A percentile compares a stretch with the other conserved stretches of the same genome.
Conservation (phyloP, 1,140 invertebrate species). For the Spodoptera frugiperda region DNA sequence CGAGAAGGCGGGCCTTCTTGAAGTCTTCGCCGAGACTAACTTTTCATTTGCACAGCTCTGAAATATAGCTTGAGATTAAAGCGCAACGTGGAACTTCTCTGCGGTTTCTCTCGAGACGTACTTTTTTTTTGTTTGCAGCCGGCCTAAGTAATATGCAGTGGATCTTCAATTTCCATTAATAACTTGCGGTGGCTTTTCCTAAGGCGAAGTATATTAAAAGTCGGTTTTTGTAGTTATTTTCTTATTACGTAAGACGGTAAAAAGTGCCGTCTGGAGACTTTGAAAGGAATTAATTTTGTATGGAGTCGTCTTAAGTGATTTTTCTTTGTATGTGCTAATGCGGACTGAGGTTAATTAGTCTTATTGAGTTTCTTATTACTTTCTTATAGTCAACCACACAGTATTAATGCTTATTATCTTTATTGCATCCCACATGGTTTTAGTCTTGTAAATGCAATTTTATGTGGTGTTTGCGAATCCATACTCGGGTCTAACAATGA, state of each 20-base stretch:
- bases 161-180: constrained; percentile 64
- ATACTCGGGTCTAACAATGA: too few relatives aligned
- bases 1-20: constrained; percentile 78
- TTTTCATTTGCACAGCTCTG: constrained; percentile 84
- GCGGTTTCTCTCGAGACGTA: constrained; percentile 72
- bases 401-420: too few relatives aligned
- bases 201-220: constrained; percentile 30
- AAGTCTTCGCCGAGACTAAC: constrained; percentile 78
- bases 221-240: background rate
- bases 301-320: background rate
- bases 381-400: too few relatives aligned
- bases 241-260: background rate
- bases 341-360: too few relatives aligned
- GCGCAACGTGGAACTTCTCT: constrained; percentile 75
- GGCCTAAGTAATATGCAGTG: constrained; percentile 57
- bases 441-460: too few relatives aligned
- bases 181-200: constrained; percentile 43
- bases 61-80: constrained; percentile 83
- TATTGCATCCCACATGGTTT: too few relatives aligned
- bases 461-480: too few relatives aligned
- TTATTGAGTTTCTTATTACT: too few relatives aligned
- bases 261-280: background rate
- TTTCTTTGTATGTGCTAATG: too few relatives aligned
- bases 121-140: constrained; percentile 65
- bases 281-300: background rate